Evolutionary conservation across 1,140 invertebrate genomes (phyloP), one percentile per base, ranked within the genome.

Genomic region (Stratiolaelaps scimitus): DNA sequence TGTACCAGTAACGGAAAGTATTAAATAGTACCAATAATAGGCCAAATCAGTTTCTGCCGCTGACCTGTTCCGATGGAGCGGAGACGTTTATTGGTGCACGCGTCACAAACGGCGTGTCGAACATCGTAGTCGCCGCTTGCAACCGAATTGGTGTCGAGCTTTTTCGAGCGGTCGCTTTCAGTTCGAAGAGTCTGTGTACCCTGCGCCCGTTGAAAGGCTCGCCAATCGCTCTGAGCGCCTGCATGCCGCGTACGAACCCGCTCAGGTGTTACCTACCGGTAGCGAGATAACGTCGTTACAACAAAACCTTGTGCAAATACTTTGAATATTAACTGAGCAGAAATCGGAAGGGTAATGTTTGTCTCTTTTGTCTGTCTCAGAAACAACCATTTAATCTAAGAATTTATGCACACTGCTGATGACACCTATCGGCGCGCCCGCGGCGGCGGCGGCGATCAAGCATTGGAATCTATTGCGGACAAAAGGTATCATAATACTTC

Each of bases 41-140:
- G 4, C 15, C 4, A 26, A 17, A 26, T 60, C 15, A 60, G 17
- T 34, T 20, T 15, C 47, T 19, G 26, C 53, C 6, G 26, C 53
- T 60, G 26, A 60, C 53, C 53, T n/a, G 53, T 60, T 23, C 53
- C 53, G 1, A 60, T 34, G 53, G 26, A 29, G 15, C 53, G 53
- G 1, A 60, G 23, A 26, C 53, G 53, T 26, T 26, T 60, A 26
- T 26, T 17, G 23, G 53, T 17, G 34, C 53, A 60, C 26, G 26
- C 15, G 34, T 60, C 53, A 26, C 53, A 60, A 34, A 60, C 53
- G 15, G 53, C 26, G 53, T 60, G 53, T 15, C 53, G 53, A 17
- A 60, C 53, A 60, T 60, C 53, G 23, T 20, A 60, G 23, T 60
- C 53, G 26, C 53, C 53, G 20, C 53, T 60, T 4, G 53, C 53